phyloP scores from a whole-genome alignment of 2,888 invertebrate species.

The Tribolium freemani region DNA sequence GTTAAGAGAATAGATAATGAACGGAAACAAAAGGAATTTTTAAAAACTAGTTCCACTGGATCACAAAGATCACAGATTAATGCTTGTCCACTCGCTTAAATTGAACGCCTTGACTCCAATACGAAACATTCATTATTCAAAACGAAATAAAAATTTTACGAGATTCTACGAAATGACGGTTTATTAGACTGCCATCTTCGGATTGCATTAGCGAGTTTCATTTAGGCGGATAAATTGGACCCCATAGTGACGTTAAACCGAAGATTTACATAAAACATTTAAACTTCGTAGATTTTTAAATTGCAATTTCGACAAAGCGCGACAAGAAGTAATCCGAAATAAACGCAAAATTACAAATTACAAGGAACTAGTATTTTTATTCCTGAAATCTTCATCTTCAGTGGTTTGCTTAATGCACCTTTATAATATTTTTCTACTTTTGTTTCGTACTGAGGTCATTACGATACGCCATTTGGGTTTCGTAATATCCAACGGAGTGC shows the following conservation, averaged over 20 bases:
- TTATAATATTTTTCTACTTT: too few species aligned
- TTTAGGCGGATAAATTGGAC: slow-evolving; percentile 43
- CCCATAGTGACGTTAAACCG: slow-evolving; percentile 38
- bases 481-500: too few species aligned
- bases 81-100: slow-evolving; percentile 45
- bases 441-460: too few species aligned
- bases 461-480: too few species aligned
- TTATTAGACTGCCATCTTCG: slow-evolving; percentile 41
- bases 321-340: too few species aligned
- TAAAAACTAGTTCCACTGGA: slow-evolving; percentile 44
- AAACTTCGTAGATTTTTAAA: slow-evolving; percentile 1
- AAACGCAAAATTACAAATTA: too few species aligned
- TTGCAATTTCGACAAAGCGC: background rate
- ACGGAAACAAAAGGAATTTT: slow-evolving; percentile 55
- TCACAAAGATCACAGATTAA: slow-evolving; percentile 47
- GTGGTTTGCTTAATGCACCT: too few species aligned
- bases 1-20: slow-evolving; percentile 57
- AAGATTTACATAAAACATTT: slow-evolving; percentile 45
- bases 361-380: too few species aligned
- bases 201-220: slow-evolving; percentile 45
- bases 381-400: too few species aligned
- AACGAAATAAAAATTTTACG: slow-evolving; percentile 42
- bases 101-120: background rate
- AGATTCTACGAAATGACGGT: slow-evolving; percentile 32
- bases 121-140: slow-evolving; percentile 36